Base-by-base conservation (phyloP, 2,888 invertebrate species). In the Phyto melanocephala region DNA sequence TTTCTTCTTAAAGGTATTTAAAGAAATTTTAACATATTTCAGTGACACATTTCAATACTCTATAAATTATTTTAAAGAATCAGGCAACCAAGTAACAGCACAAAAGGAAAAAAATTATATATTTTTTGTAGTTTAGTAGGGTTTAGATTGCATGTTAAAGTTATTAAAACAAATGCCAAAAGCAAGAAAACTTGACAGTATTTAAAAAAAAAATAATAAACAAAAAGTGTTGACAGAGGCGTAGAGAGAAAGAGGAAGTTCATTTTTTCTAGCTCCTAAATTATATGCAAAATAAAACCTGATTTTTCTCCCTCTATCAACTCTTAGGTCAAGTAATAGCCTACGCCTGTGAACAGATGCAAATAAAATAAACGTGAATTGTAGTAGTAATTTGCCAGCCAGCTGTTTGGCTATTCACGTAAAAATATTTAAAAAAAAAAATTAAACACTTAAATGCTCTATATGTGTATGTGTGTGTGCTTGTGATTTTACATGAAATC, bases 11-110 rank as follows among this genome's bases (percentile, higher is more conserved):
- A 75, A 74, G 81, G 78, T 79, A 82, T 82, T 82, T 82, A 82
- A 75, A 58, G 70, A 79, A 82, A 82, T 75, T 79, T 82, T 54
- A 82, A 79, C 81, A 82, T 82, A 70, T 79, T 79, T 82, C 81
- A 79, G 81, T 82, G 81, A 82, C 81, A 82, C 72, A 82, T 82
- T 82, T 82, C 81, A 82, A 82, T 82, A 82, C 81, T 82, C 81
- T 82, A 82, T 82, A 82, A 82, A 82, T 82, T 75, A 82, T 82
- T 82, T 75, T 58, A 42, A 60, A 68, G 13, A 54, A 62, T 6
- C 47, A 60, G 68, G 50, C 67, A 68, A 67, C 45, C 28, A 28
- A 28, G 4, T 6, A 60, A 22, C 17, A 45, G 11, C 13, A 45
- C 17, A n/a, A n/a, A n/a, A n/a, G n/a, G n/a, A n/a, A n/a, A n/a